Conservation (phyloP, 1,140 invertebrate species). For the Drosophila kurseongensis region DNA sequence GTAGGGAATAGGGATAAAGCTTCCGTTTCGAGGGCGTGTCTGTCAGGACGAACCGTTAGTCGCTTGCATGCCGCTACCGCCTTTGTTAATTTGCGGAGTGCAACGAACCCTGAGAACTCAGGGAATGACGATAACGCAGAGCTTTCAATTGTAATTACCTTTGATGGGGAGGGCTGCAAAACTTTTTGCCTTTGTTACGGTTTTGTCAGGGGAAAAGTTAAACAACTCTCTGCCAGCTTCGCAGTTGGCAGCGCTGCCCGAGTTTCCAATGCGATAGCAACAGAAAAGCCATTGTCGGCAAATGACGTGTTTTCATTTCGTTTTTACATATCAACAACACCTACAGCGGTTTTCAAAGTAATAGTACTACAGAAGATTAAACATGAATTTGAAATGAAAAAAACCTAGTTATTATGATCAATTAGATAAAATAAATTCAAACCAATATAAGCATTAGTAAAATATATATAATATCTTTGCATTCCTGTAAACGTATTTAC, state of each 20-base stretch:
- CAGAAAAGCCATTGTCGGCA: slow-evolving; percentile 40
- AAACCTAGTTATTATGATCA: no score
- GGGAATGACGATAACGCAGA: slow-evolving; percentile 57
- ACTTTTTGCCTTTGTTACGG: slow-evolving; percentile 56
- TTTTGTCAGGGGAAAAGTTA: slow-evolving; percentile 66
- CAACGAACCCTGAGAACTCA: slow-evolving; percentile 56
- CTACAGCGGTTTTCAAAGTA: slow-evolving; percentile 1
- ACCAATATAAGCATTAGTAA: no score
- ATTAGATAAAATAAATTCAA: no score
- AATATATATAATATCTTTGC: no score
- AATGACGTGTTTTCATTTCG: slow-evolving; percentile 70
- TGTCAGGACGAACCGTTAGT: slow-evolving; percentile 36
- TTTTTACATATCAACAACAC: slow-evolving; percentile 32
- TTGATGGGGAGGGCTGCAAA: slow-evolving; percentile 50
- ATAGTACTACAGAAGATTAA: no score
- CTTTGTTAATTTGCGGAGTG: slow-evolving; percentile 69
- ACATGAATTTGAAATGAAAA: no score
- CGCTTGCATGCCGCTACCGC: slow-evolving; percentile 46
- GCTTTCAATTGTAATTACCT: slow-evolving; percentile 70
- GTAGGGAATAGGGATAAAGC: slow-evolving; percentile 7
- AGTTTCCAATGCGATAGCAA: slow-evolving; percentile 73
- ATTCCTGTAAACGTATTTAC: no score
- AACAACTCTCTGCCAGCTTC: slow-evolving; percentile 47
- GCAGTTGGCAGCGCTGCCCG: slow-evolving; percentile 33
- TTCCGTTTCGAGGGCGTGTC: slow-evolving; percentile 22